Evolutionary conservation across 2,888 invertebrate species (phyloP).

Genomic region (Cephus pulcher): DNA sequence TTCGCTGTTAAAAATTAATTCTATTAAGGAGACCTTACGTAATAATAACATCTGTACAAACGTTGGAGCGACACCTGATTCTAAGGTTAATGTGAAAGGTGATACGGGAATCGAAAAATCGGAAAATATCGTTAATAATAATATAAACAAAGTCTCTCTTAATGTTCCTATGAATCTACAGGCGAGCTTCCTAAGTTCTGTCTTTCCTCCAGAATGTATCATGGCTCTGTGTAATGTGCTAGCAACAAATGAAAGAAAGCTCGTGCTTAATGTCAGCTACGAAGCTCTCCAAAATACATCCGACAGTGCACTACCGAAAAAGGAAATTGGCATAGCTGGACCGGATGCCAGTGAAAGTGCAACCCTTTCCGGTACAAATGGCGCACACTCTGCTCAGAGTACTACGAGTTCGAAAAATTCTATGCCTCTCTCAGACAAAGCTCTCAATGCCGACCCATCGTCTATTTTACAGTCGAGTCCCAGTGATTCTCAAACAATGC

Average conservation of each 20-base stretch:
- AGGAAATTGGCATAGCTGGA: conserved; percentile 14
- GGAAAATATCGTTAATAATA: conserved; percentile 15
- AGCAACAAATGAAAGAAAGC: conserved; percentile 76
- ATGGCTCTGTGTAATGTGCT: conserved; percentile 84
- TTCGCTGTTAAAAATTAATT: conserved; percentile 72
- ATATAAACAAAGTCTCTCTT: background rate
- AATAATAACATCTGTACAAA: conserved; percentile 73
- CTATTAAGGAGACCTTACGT: conserved; percentile 73
- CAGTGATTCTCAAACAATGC: background rate
- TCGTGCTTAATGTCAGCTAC: conserved; percentile 74
- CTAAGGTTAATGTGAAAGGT: conserved; percentile 71
- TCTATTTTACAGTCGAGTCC: background rate
- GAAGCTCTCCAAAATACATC: conserved; percentile 58
- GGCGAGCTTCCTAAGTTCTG: conserved; percentile 72
- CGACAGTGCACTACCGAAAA: conserved; percentile 18
- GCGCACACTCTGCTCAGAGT: background rate
- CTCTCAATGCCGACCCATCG: background rate
- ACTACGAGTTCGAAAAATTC: background rate
- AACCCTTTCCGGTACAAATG: background rate
- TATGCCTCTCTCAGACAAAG: too few relatives aligned
- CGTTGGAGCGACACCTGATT: conserved; percentile 70
- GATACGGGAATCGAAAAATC: conserved; percentile 15
- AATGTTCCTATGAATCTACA: conserved; percentile 20
- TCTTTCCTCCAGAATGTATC: conserved; percentile 76
- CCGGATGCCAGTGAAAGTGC: conserved; percentile 1